phyloP scores from a whole-genome alignment of 2,888 invertebrate genomes.

The Matsumyia berberina region DNA sequence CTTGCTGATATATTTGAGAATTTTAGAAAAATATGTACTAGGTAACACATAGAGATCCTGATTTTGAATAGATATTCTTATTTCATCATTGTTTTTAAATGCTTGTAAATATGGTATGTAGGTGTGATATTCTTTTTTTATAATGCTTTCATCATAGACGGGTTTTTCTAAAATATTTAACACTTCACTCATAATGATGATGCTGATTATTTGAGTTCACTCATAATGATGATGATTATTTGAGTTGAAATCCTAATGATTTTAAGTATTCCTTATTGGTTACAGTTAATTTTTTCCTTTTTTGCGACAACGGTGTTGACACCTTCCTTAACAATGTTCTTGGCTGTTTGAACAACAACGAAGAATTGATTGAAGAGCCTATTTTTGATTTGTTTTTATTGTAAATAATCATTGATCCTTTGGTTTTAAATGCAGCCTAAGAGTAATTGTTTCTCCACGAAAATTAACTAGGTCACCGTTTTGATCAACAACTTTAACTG shows the following conservation, averaged over 20 bases:
- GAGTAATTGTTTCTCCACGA: conserved; percentile 10
- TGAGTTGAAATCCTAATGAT: conserved; percentile 53
- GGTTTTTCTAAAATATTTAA: conserved; percentile 68
- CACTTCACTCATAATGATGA: conserved; percentile 57
- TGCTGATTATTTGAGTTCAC: conserved; percentile 43
- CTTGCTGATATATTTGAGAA: conserved; percentile 39
- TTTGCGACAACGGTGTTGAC: neutral
- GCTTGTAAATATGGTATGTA: conserved; percentile 18
- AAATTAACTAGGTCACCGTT: conserved; percentile 80
- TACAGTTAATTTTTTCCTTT: conserved; percentile 32
- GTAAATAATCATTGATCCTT: conserved; percentile 31
- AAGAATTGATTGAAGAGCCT: no score
- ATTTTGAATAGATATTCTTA: conserved; percentile 52
- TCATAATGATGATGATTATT: conserved; percentile 52
- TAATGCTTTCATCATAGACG: neutral
- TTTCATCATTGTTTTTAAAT: no score
- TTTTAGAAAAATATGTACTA: conserved; percentile 39
- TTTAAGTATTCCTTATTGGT: conserved; percentile 58
- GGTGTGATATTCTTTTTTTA: conserved; percentile 34
- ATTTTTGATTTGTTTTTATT: no score
- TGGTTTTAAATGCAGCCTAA: no score
- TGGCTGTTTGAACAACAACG: conserved; percentile 7
- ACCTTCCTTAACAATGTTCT: conserved; percentile 6
- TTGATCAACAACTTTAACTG: conserved; percentile 79
- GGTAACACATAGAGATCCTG: conserved; percentile 55